Base-by-base conservation (phyloP, 2,888 invertebrate genomes). In the Gryllus longicercus region DNA sequence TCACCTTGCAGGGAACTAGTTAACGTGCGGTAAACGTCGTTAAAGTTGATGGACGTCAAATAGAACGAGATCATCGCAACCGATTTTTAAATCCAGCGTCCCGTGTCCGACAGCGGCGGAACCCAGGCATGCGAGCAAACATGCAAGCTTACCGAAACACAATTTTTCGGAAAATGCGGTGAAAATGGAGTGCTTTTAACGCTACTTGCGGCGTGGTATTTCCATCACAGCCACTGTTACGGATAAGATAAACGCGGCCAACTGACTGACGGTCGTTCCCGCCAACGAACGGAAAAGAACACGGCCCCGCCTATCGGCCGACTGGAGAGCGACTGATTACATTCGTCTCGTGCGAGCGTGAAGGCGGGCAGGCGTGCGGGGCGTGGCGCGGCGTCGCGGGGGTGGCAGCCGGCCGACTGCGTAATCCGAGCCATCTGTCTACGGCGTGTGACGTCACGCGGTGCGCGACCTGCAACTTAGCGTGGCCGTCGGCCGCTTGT, bases 171-270 rank as follows among this genome's bases (percentile, higher is more conserved):
- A n/a, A 63, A 63, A 63, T 18, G 14, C 63, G 16, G 16, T 14
- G 14, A 63, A 63, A 63, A 63, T 63, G 63, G 63, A 63, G 63
- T 63, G 63, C 63, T 14, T 18, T n/a, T 63, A 63, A 63, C 63
- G 63, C 63, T 63, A 14, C n/a, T 63, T 63, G 63, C 12, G n/a
- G 63, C 63, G 63, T 63, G 16, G 63, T 63, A n/a, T 63, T 63
- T 63, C 63, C 63, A 63, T 14, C 16, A 63, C 14, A 63, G 16
- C 63, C 16, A n/a, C 16, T n/a, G n/a, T 63, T 63, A 14, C 63
- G n/a, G 63, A 63, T 63, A 63, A 63, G 63, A 63, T 63, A n/a
- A 63, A 63, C n/a, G n/a, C 63, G 63, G 63, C 63, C n/a, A n/a
- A 63, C 63, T 63, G 63, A 63, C 63, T 63, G 63, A 16, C n/a